Percentiles rank a stretch among this genome's conserved stretches.
Conservation (phyloP, 2,797 vertebrate genomes). For the Harpagifer antarcticus region DNA sequence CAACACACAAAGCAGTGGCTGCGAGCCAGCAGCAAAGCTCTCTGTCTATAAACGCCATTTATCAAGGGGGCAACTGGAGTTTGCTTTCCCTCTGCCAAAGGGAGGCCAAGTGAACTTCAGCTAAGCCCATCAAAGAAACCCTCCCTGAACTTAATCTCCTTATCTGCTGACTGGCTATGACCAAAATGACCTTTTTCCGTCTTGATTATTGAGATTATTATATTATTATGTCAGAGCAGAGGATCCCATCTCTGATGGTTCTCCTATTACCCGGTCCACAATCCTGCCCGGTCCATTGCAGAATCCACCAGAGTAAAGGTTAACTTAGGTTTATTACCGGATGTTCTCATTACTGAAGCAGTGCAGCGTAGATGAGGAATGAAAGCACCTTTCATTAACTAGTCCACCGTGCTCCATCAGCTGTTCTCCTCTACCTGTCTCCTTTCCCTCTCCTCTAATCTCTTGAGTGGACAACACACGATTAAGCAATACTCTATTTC, state of each 20-base stretch:
- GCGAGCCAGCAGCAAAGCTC: constrained; percentile 81
- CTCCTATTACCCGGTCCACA: constrained; percentile 45
- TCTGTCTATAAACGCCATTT: constrained; percentile 74
- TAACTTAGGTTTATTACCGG: constrained; percentile 58
- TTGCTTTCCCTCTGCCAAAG: constrained; percentile 53
- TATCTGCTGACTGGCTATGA: constrained; percentile 47
- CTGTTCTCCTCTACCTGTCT: constrained; percentile 28
- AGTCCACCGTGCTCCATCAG: constrained; percentile 28
- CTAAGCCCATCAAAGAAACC: constrained; percentile 61
- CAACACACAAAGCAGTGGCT: constrained; percentile 83
- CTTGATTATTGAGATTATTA: constrained; percentile 41
- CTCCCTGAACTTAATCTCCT: constrained; percentile 60
- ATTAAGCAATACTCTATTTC: constrained; percentile 22
- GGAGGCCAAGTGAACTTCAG: constrained; percentile 47
- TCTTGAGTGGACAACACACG: constrained; percentile 16
- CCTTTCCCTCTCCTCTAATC: constrained; percentile 23
- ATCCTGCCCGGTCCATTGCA: constrained; percentile 9
- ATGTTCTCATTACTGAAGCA: constrained; percentile 55
- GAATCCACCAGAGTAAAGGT: constrained; percentile 60
- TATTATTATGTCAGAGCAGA: constrained; percentile 30
- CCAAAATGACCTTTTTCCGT: constrained; percentile 56
- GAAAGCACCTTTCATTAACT: constrained; percentile 50
- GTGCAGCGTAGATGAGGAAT: constrained; percentile 52
- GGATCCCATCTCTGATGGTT: constrained; percentile 34
- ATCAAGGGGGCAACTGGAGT: constrained; percentile 74